These are phyloP conservation scores for Laothoe populi DNA, from an alignment of 2,888 invertebrate species.

Conservation along the genomic window DNA sequence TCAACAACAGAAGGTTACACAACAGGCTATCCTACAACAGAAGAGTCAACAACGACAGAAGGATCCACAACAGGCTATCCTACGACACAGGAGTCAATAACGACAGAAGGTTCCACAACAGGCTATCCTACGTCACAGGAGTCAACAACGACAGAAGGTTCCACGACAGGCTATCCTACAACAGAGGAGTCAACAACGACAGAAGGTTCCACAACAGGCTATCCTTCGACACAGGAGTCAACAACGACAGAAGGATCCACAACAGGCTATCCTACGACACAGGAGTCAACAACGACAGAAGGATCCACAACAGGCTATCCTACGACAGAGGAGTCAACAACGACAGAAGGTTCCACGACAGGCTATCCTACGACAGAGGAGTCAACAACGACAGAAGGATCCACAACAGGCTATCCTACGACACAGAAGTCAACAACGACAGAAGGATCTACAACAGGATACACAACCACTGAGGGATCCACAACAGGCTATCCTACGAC, in stretches of 20 bases:
- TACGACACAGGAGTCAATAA: background rate
- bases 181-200: background rate
- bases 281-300: background rate
- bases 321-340: background rate
- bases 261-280: background rate
- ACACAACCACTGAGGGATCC: too few species aligned
- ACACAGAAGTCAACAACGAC: conserved; percentile 4
- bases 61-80: background rate
- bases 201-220: background rate
- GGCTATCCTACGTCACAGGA: conserved; percentile 4
- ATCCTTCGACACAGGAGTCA: background rate
- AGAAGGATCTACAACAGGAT: conserved; percentile 26
- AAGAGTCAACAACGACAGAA: conserved; percentile 3
- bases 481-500: conserved; percentile 17
- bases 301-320: background rate
- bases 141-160: background rate
- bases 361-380: background rate
- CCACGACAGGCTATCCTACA: background rate
- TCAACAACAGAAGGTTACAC: too few species aligned
- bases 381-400: background rate
- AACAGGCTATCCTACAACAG: background rate
- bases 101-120: background rate
- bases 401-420: background rate
- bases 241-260: background rate
- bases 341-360: too few species aligned